These are phyloP conservation scores for Perizoma flavofasciatum DNA, from an alignment of 2,888 invertebrate genomes.

Conservation along the genomic window DNA sequence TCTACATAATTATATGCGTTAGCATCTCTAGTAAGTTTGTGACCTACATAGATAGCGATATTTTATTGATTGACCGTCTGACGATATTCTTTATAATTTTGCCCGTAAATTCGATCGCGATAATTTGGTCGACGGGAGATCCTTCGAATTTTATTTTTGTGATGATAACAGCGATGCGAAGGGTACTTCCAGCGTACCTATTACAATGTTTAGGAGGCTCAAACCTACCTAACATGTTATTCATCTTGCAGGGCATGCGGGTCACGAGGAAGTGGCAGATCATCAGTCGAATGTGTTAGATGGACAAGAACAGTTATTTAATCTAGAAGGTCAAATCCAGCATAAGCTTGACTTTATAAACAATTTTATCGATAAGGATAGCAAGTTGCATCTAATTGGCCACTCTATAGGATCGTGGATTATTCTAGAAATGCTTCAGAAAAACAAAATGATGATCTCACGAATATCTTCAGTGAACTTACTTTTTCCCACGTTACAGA, in stretches of 20 bases:
- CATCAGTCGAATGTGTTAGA: conserved; percentile 73
- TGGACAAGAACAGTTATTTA: conserved; percentile 85
- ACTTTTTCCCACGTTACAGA: conserved; percentile 94
- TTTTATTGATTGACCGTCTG: too few relatives aligned
- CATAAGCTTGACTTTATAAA: conserved; percentile 92
- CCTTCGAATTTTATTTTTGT: too few relatives aligned
- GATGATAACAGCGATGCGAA: too few relatives aligned
- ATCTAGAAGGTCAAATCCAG: conserved; percentile 90
- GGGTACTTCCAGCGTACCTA: too few relatives aligned
- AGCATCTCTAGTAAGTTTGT: too few relatives aligned
- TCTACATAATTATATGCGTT: too few relatives aligned
- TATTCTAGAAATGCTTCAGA: conserved; percentile 88
- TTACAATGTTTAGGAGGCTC: too few relatives aligned
- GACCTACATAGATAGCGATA: too few relatives aligned
- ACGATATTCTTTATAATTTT: too few relatives aligned
- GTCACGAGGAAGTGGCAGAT: conserved; percentile 81
- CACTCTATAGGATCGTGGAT: conserved; percentile 97
- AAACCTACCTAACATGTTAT: too few relatives aligned
- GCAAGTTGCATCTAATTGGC: conserved; percentile 92
- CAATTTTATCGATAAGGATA: conserved; percentile 87
- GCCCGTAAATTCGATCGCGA: too few relatives aligned
- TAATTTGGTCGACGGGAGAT: too few relatives aligned
- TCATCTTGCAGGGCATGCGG: conserved; percentile 89
- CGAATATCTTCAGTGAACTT: conserved; percentile 87
- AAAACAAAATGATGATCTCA: conserved; percentile 77